Conservation (phyloP, 2,888 invertebrate genomes). For the Rhopalosiphum nymphaeae region DNA sequence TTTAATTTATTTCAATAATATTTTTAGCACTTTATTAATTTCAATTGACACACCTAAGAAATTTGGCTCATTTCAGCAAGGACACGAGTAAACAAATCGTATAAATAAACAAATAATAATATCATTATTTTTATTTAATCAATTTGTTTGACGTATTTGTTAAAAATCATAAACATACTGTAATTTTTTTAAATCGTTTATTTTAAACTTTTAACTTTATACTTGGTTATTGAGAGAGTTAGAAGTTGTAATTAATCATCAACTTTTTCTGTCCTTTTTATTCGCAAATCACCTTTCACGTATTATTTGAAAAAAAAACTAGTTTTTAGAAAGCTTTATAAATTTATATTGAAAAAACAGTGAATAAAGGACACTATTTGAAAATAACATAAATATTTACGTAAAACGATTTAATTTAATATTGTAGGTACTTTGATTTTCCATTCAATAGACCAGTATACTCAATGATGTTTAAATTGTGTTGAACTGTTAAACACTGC, state of each 20-base stretch:
- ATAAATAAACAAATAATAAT: background rate
- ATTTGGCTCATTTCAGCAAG: background rate
- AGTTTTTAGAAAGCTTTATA: background rate
- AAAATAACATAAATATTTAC: background rate
- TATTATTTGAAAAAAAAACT: background rate
- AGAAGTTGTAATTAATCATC: background rate
- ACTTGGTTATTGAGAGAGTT: background rate
- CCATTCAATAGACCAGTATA: background rate
- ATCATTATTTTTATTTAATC: background rate
- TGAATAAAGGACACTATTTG: background rate
- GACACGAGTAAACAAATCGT: background rate
- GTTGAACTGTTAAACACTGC: background rate
- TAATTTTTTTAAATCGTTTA: background rate
- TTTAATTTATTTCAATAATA: background rate
- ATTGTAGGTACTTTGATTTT: constrained; percentile 47
- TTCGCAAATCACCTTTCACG: background rate
- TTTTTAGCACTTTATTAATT: background rate
- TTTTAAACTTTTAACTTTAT: background rate
- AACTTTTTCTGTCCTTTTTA: background rate
- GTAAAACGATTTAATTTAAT: constrained; percentile 25
- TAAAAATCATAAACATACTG: background rate
- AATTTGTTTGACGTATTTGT: background rate
- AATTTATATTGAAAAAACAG: background rate
- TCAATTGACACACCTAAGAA: background rate
- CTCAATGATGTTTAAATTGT: background rate